Percentiles rank a stretch among this genome's conserved stretches.
Evolutionary conservation across 2,888 invertebrate genomes (phyloP).

Genomic region (Tiphia femorata): DNA sequence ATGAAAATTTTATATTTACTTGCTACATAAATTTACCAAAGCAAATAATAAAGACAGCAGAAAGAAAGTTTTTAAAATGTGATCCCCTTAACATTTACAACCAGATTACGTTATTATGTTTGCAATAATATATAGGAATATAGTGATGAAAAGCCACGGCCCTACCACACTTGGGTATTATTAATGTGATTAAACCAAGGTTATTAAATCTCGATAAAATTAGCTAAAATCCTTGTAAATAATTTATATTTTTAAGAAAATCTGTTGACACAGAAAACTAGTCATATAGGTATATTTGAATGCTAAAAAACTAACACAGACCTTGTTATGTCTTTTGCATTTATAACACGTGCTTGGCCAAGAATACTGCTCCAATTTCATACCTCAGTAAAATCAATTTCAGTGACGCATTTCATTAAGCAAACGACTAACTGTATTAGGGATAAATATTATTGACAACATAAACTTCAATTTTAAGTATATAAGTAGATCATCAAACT

Average conservation of each 20-base stretch:
- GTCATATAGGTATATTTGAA: constrained; percentile 68
- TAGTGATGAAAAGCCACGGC: constrained; percentile 59
- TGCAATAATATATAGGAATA: too few species aligned
- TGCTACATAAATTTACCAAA: too few species aligned
- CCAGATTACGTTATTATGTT: too few species aligned
- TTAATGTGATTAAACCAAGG: constrained; percentile 65
- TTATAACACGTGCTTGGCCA: constrained; percentile 60
- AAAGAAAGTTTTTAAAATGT: too few species aligned
- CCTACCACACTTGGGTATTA: constrained; percentile 62
- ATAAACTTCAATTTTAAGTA: constrained; percentile 63
- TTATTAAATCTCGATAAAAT: constrained; percentile 63
- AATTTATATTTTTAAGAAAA: constrained; percentile 69
- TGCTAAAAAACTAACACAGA: constrained; percentile 63
- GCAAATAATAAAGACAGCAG: too few species aligned
- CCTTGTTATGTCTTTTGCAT: constrained; percentile 66
- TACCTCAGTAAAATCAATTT: constrained; percentile 56
- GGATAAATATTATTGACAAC: constrained; percentile 61
- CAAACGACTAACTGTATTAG: constrained; percentile 62
- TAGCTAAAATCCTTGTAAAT: constrained; percentile 66
- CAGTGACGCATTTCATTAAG: constrained; percentile 59
- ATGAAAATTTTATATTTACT: too few species aligned
- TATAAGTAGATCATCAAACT: constrained; percentile 62
- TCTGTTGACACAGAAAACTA: constrained; percentile 66
- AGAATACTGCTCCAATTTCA: constrained; percentile 57
- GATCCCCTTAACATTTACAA: too few species aligned